Percentiles rank a stretch among this genome's conserved stretches.
Conservation (phyloP, 2,888 invertebrate genomes). For the Platerodrilus igneus region DNA sequence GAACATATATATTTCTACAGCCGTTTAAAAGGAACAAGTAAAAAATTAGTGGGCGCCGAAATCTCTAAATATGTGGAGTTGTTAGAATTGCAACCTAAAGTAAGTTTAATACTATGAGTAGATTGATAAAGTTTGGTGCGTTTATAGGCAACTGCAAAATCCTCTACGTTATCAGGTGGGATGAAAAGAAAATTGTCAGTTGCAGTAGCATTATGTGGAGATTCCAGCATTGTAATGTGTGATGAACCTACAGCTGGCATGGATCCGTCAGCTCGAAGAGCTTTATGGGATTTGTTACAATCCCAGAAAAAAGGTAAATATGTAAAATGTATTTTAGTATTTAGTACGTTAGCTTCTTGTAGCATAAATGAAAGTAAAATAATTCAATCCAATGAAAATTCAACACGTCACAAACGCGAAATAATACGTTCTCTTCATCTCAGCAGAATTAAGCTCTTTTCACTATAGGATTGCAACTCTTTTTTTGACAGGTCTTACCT, state of each 20-base stretch:
- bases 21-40: conserved; percentile 61
- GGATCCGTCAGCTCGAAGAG: conserved; percentile 78
- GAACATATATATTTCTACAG: conserved; percentile 83
- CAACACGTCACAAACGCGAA: no score
- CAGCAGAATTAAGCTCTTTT: no score
- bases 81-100: conserved; percentile 64
- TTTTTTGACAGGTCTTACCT: no score
- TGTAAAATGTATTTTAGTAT: no score
- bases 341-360: no score
- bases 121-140: no score
- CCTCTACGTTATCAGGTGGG: conserved; percentile 68
- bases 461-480: no score
- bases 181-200: conserved; percentile 74
- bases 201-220: conserved; percentile 71
- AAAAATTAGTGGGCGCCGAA: conserved; percentile 54
- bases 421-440: no score
- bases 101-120: no score
- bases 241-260: conserved; percentile 83
- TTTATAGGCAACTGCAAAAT: conserved; percentile 50
- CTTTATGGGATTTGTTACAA: conserved; percentile 77
- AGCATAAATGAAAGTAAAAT: no score
- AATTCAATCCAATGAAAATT: no score
- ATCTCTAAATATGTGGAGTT: conserved; percentile 60
- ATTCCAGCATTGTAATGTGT: conserved; percentile 65
- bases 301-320: conserved; percentile 58